These are phyloP conservation scores for Brassicogethes aeneus DNA, from an alignment of 2,888 invertebrate genomes.

Conservation along the genomic window DNA sequence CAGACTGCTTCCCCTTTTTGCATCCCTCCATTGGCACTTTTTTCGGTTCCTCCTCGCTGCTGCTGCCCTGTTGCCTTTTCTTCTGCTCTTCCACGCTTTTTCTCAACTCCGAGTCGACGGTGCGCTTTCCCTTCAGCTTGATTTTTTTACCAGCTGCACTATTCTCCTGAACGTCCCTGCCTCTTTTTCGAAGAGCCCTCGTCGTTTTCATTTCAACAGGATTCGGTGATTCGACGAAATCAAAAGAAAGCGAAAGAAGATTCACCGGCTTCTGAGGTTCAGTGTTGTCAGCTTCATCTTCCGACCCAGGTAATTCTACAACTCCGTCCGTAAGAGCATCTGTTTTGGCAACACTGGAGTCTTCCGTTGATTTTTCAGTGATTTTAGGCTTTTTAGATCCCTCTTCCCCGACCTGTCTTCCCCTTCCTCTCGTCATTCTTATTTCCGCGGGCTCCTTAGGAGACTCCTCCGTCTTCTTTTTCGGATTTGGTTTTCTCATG, in stretches of 20 bases:
- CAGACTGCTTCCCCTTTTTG: conserved; percentile 13
- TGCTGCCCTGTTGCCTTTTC: conserved; percentile 42
- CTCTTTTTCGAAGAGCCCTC: conserved; percentile 26
- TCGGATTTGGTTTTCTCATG: neutral
- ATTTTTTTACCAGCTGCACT: conserved; percentile 21
- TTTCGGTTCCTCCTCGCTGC: conserved; percentile 39
- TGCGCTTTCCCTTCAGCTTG: conserved; percentile 29
- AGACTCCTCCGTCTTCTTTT: neutral
- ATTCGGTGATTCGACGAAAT: conserved; percentile 24
- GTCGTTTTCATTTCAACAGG: conserved; percentile 14
- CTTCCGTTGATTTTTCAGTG: too few species aligned
- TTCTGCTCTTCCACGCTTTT: conserved; percentile 46
- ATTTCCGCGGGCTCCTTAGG: too few species aligned
- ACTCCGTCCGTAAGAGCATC: too few species aligned
- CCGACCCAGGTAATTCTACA: too few species aligned
- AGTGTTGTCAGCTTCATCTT: too few species aligned
- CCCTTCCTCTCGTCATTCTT: too few species aligned
- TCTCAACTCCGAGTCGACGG: conserved; percentile 30
- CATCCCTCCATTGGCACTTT: too few species aligned
- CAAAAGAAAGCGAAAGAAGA: conserved; percentile 26
- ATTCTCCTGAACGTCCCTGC: conserved; percentile 20
- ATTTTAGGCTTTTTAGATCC: too few species aligned
- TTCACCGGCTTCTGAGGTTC: conserved; percentile 13
- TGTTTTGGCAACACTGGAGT: too few species aligned
- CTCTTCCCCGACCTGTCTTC: too few species aligned